phyloP scores from a whole-genome alignment of 1,140 invertebrate genomes.

The Heliconius hewitsoni region DNA sequence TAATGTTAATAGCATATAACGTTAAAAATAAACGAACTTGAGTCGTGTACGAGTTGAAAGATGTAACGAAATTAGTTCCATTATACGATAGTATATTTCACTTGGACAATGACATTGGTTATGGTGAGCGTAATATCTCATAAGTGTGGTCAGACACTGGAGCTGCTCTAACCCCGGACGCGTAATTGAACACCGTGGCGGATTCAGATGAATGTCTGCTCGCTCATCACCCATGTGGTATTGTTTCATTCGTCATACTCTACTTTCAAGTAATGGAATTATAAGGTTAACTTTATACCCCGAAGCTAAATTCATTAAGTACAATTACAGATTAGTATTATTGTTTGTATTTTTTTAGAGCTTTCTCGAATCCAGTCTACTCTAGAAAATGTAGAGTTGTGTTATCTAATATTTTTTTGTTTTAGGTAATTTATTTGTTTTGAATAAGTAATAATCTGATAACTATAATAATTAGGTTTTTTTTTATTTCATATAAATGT shows the following conservation, averaged over 20 bases:
- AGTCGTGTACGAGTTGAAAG: constrained; percentile 36
- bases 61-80: constrained; percentile 41
- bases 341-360: no score
- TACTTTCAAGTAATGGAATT: constrained; percentile 13
- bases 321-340: background rate
- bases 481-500: no score
- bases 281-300: background rate
- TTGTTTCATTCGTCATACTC: constrained; percentile 56
- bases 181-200: constrained; percentile 62
- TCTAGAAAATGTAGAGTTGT: no score
- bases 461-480: background rate
- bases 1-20: constrained; percentile 22
- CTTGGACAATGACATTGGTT: constrained; percentile 38
- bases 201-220: constrained; percentile 66
- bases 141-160: constrained; percentile 25
- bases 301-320: background rate
- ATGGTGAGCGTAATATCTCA: constrained; percentile 35
- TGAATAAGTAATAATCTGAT: background rate
- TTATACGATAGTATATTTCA: constrained; percentile 36
- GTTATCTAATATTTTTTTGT: background rate
- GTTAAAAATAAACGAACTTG: constrained; percentile 38
- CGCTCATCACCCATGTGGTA: constrained; percentile 39
- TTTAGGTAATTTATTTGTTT: background rate
- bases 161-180: constrained; percentile 40
- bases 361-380: no score